Conservation (phyloP, 2,888 invertebrate genomes). For the Buathra laborator region DNA sequence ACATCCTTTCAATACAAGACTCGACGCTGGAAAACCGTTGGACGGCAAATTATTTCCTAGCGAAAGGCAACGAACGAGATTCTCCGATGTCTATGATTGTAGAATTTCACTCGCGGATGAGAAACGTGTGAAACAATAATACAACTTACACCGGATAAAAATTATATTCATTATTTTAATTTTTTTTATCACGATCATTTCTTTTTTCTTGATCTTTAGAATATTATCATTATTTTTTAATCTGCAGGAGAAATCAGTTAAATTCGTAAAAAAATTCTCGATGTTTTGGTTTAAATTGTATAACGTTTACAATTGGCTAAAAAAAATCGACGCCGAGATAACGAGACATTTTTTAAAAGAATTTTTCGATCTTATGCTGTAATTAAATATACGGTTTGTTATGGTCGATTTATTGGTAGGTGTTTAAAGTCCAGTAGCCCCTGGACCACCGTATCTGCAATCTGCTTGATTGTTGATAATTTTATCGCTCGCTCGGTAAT, state of each 20-base stretch:
- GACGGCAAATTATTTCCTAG: slow-evolving; percentile 69
- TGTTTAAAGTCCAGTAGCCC: background rate
- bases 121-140: slow-evolving; percentile 8
- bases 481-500: slow-evolving; percentile 6
- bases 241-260: too few relatives aligned
- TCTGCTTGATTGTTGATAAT: background rate
- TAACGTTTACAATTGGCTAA: too few relatives aligned
- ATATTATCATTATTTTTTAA: too few relatives aligned
- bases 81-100: slow-evolving; percentile 58
- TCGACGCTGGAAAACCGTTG: slow-evolving; percentile 68
- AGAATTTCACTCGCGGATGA: slow-evolving; percentile 20
- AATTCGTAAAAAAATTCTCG: too few relatives aligned
- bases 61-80: slow-evolving; percentile 61
- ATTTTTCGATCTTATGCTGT: too few relatives aligned
- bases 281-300: too few relatives aligned
- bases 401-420: too few relatives aligned
- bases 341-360: too few relatives aligned
- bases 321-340: too few relatives aligned
- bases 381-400: too few relatives aligned
- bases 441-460: background rate
- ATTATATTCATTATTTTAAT: slow-evolving; percentile 2
- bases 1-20: slow-evolving; percentile 61
- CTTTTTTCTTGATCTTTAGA: too few relatives aligned
- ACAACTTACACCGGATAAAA: background rate
- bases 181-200: background rate